Evolutionary conservation across 2,888 invertebrate species (phyloP), one percentile per base, ranked within the genome.

Genomic region (Odontocerum albicorne): DNA sequence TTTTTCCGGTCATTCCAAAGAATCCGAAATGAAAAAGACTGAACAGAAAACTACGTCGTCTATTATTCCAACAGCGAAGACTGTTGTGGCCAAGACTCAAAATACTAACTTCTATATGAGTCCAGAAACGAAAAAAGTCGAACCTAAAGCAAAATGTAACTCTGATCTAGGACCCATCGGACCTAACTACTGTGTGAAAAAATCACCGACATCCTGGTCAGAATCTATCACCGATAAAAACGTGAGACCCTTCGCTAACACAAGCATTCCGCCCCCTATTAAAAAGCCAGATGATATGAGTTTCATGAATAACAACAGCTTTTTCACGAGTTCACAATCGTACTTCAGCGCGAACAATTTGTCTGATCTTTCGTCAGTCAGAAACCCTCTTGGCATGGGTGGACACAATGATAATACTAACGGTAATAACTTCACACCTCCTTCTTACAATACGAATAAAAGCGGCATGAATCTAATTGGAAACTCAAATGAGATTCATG

Each of bases 141-240:
- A 65, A 8, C 52, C 65, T n/a, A 69, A 71, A 57, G 3, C 38
- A 7, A 49, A 59, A 36, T 31, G 15, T 8, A 53, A 33, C 7
- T 10, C 59, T 10, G 57, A 60, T 22, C 63, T 74, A 33, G 75
- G 76, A 13, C 77, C 77, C 1, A 77, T 77, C 44, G 77, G 77
- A 10, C 72, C 75, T 1, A 68, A 70, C 17, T 57, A 35, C 27
- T 58, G 55, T 27, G 35, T 33, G 6, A 62, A 61, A 31, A 59
- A 64, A 63, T 57, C 58, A 45, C 43, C 55, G 4, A 47, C 49
- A 3, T 19, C 39, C 10, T 57, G 60, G 57, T 33, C 44, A 13
- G 60, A 57, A 8, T 17, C 52, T 6, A 7, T 42, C 2, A 15
- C 54, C 2, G 61, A 56, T 16, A 60, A 55, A 27, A 35, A 52